Evolutionary conservation across 2,888 invertebrate species (phyloP).

Genomic region (Drepana falcataria): DNA sequence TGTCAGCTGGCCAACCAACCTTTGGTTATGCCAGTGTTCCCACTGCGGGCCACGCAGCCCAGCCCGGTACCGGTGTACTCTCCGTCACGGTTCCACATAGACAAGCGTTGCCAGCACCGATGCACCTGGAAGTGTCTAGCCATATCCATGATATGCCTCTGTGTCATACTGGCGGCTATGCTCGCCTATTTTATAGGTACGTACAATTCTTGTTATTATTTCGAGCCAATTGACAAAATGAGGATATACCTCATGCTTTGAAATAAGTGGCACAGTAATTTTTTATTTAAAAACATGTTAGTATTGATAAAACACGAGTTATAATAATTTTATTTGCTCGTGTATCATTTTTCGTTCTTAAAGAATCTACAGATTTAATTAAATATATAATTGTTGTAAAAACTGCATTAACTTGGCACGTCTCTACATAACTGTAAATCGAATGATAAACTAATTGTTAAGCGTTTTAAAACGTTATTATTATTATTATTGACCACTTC

Average conservation of each 20-base stretch:
- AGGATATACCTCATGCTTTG: too few species aligned
- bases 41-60: constrained; percentile 89
- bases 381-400: too few species aligned
- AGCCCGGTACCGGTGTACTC: constrained; percentile 88
- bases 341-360: too few species aligned
- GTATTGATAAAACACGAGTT: too few species aligned
- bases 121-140: constrained; percentile 98
- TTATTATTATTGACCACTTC: not conserved
- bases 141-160: constrained; percentile 93
- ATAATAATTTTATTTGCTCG: too few species aligned
- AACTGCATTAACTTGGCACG: too few species aligned
- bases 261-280: too few species aligned
- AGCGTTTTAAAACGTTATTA: not conserved
- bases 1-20: constrained; percentile 85
- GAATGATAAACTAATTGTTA: not conserved
- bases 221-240: constrained; percentile 25
- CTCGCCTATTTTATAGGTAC: constrained; percentile 97
- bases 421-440: too few species aligned
- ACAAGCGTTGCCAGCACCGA: constrained; percentile 94
- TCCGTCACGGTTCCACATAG: constrained; percentile 95
- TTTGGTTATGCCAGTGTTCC: constrained; percentile 93
- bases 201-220: constrained; percentile 45
- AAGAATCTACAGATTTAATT: too few species aligned
- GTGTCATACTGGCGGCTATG: constrained; percentile 94
- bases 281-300: too few species aligned